Evolutionary conservation across 2,113 vertebrate genomes (phyloP).

Genomic region (Prolemur simus): DNA sequence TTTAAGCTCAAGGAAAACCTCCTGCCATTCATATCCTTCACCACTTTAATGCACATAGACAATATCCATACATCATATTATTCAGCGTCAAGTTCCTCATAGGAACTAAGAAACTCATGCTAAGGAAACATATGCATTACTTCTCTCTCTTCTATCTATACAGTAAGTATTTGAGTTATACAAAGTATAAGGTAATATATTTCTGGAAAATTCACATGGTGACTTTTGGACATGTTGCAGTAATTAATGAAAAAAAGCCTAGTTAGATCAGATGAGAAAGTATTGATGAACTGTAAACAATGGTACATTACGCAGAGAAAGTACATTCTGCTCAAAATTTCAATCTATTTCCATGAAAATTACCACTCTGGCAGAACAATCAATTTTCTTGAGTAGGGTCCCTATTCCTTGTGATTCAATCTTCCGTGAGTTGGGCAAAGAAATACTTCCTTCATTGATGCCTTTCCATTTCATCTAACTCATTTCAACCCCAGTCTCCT

Average conservation of each 20-base stretch:
- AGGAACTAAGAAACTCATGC: background rate
- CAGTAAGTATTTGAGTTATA: background rate
- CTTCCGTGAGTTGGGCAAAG: conserved; percentile 75
- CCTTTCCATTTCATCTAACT: conserved; percentile 80
- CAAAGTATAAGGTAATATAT: background rate
- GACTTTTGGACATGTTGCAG: conserved; percentile 33
- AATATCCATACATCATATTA: background rate
- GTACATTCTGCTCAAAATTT: conserved; percentile 63
- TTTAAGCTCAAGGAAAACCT: background rate
- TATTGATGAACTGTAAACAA: conserved; percentile 68
- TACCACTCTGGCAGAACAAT: conserved; percentile 71
- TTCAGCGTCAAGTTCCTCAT: background rate
- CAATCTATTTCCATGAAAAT: conserved; percentile 78
- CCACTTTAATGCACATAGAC: background rate
- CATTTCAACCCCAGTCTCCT: conserved; percentile 74
- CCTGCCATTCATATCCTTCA: background rate
- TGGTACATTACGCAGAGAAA: conserved; percentile 67
- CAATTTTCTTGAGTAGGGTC: conserved; percentile 74
- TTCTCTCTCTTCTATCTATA: background rate
- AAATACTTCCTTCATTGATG: conserved; percentile 76
- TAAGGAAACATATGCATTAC: background rate
- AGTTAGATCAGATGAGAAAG: conserved; percentile 40
- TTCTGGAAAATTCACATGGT: background rate
- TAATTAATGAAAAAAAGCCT: conserved; percentile 57
- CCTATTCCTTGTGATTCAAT: conserved; percentile 77